Evolutionary conservation across 2,113 vertebrate genomes (phyloP).

Genomic region (Cisticola juncidis): DNA sequence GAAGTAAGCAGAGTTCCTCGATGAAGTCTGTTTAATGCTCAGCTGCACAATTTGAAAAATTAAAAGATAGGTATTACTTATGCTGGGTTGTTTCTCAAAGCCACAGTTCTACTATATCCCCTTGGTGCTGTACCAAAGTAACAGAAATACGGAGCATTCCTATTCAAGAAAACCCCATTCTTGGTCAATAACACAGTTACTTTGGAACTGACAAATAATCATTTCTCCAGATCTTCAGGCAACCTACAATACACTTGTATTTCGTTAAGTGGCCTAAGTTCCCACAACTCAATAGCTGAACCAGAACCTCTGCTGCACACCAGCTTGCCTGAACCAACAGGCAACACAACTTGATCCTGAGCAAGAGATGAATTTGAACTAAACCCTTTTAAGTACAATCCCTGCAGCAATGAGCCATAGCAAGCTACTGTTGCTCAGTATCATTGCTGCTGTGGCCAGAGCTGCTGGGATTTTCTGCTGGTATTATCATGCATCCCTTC

Average conservation of each 20-base stretch:
- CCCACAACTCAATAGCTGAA: neutral
- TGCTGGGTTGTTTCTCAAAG: neutral
- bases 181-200: neutral
- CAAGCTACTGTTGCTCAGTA: neutral
- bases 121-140: neutral
- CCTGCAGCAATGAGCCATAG: neutral
- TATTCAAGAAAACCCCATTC: neutral
- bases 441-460: neutral
- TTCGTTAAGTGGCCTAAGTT: neutral
- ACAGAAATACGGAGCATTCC: neutral
- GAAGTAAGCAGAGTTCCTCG: neutral
- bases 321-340: neutral
- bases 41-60: neutral
- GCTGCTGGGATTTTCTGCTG: neutral
- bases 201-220: neutral
- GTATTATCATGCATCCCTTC: neutral
- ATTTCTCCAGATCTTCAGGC: neutral
- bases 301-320: neutral
- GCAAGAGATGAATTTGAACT: neutral
- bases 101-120: neutral
- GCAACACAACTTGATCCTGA: accelerated
- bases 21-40: neutral
- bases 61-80: neutral
- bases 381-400: neutral
- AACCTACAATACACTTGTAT: neutral